Conservation (phyloP, 2,888 invertebrate species). For the Drosophila hamatofila region DNA sequence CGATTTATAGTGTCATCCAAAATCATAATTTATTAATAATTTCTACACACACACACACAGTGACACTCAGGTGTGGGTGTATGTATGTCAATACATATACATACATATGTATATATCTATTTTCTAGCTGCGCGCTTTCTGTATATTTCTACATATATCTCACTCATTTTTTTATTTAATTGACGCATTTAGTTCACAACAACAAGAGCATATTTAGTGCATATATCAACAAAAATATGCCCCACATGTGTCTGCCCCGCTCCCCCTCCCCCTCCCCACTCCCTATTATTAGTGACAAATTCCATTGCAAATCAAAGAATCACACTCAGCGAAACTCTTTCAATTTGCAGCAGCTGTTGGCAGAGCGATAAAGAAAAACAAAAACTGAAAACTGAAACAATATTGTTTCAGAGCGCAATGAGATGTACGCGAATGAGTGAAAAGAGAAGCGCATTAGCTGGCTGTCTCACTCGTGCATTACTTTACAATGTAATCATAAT, state of each 20-base stretch:
- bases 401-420: neutral
- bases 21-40: slow-evolving; percentile 79
- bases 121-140: slow-evolving; percentile 2
- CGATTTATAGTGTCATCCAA: slow-evolving; percentile 72
- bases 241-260: neutral
- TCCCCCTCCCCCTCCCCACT: neutral
- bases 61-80: slow-evolving; percentile 37
- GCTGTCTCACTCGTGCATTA: neutral
- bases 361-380: neutral
- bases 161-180: slow-evolving; percentile 63
- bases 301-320: slow-evolving; percentile 38
- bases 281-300: slow-evolving; percentile 10
- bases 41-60: slow-evolving; percentile 24
- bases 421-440: neutral
- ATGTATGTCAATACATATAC: neutral
- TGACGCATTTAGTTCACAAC: slow-evolving; percentile 73
- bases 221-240: slow-evolving; percentile 39
- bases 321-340: slow-evolving; percentile 16
- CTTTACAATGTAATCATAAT: neutral
- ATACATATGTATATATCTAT: no score
- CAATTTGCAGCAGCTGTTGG: slow-evolving; percentile 1
- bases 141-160: slow-evolving; percentile 12
- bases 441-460: neutral
- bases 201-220: slow-evolving; percentile 33
- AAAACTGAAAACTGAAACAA: neutral